These are phyloP conservation scores for Agriopis leucophaearia DNA, from an alignment of 2,888 invertebrate genomes.

Conservation along the genomic window DNA sequence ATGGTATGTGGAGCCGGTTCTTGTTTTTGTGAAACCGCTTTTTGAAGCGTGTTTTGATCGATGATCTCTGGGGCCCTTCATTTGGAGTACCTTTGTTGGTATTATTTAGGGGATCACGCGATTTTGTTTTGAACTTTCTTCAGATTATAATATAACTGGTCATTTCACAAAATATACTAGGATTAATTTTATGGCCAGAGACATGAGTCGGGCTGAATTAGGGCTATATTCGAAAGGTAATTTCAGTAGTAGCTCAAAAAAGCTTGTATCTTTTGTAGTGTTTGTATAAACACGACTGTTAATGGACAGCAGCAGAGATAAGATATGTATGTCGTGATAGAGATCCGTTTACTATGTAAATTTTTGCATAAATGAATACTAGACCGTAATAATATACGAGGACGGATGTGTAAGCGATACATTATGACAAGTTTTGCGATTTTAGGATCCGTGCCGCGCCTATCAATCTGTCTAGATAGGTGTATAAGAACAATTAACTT, in stretches of 20 bases:
- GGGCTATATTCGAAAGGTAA: background rate
- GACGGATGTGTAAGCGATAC: constrained; percentile 35
- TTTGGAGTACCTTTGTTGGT: constrained; percentile 49
- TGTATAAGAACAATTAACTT: constrained; percentile 71
- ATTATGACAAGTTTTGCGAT: constrained; percentile 35
- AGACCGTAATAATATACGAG: constrained; percentile 16
- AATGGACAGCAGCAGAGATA: constrained; percentile 31
- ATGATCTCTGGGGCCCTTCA: constrained; percentile 68
- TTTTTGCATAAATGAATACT: constrained; percentile 38
- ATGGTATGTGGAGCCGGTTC: constrained; percentile 70
- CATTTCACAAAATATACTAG: background rate
- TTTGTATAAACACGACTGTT: constrained; percentile 19
- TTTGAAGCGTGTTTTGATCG: constrained; percentile 73
- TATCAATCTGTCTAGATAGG: constrained; percentile 50
- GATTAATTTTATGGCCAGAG: background rate
- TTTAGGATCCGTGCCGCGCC: constrained; percentile 43
- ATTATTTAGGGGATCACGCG: constrained; percentile 29
- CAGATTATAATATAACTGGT: background rate
- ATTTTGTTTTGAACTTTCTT: constrained; percentile 14
- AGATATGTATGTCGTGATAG: constrained; percentile 24
- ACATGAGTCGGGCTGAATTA: background rate
- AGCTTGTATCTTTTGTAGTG: constrained; percentile 16
- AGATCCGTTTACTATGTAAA: constrained; percentile 35
- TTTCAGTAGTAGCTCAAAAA: background rate
- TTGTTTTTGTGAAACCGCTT: constrained; percentile 70